Conservation (phyloP, 1,140 invertebrate genomes). For the Oreohelix idahoensis region DNA sequence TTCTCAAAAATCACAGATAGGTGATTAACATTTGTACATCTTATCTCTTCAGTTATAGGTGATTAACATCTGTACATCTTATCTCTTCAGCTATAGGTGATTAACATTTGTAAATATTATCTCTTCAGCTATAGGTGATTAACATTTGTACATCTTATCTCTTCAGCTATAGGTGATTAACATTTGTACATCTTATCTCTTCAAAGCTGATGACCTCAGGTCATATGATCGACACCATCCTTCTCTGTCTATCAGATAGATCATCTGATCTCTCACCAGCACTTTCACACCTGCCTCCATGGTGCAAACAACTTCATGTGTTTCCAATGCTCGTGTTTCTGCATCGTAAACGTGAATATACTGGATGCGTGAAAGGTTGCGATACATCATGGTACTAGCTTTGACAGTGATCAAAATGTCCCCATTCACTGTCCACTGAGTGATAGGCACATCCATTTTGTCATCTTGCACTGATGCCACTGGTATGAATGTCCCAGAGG, state of each 20-base stretch:
- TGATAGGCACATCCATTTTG: slow-evolving; percentile 14
- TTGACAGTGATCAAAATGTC: slow-evolving; percentile 28
- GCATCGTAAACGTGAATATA: slow-evolving; percentile 24
- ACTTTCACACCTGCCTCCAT: slow-evolving; percentile 36
- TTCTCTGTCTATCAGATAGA: slow-evolving; percentile 11
- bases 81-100: too few species aligned
- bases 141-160: too few species aligned
- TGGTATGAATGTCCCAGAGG: not conserved
- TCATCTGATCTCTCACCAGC: not conserved
- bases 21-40: too few species aligned
- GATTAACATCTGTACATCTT: too few species aligned
- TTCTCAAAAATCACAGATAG: too few species aligned
- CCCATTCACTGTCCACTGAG: slow-evolving; percentile 30
- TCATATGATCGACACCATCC: slow-evolving; percentile 19
- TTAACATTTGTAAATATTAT: too few species aligned
- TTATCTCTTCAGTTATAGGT: too few species aligned
- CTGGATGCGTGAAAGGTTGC: slow-evolving; percentile 11
- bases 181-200: too few species aligned
- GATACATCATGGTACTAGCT: slow-evolving; percentile 33
- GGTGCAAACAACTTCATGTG: slow-evolving; percentile 10
- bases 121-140: too few species aligned
- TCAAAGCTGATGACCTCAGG: not conserved
- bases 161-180: too few species aligned
- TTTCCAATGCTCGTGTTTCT: not conserved
- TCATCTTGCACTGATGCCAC: not conserved